Percentiles rank a stretch among this genome's conserved stretches.
Conservation (phyloP, 2,888 invertebrate species). For the Argyresthia goedartella region DNA sequence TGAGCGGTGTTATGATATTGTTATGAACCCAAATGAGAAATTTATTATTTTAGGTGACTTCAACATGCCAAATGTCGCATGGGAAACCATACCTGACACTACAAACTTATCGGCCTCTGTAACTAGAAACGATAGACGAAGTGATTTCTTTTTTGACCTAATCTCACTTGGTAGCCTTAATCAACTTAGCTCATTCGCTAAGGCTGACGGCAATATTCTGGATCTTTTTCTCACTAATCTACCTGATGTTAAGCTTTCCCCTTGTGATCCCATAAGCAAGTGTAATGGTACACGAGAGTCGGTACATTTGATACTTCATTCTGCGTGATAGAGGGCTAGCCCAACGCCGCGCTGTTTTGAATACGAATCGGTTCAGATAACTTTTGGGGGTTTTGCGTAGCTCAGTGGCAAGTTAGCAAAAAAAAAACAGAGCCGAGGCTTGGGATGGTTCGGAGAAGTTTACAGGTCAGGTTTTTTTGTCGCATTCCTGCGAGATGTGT, state of each 20-base stretch:
- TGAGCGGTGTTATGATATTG: background rate
- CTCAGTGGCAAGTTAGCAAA: too few species aligned
- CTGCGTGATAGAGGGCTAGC: too few species aligned
- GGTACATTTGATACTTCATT: too few species aligned
- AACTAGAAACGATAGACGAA: background rate
- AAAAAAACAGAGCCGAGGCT: too few species aligned
- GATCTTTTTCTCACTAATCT: background rate
- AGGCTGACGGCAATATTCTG: background rate
- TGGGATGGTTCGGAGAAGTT: too few species aligned
- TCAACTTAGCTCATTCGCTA: constrained; percentile 1
- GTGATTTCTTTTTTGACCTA: background rate
- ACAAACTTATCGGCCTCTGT: background rate
- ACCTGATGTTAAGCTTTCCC: background rate
- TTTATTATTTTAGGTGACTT: constrained; percentile 3
- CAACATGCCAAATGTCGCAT: background rate
- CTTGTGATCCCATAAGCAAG: background rate
- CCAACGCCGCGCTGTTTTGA: too few species aligned
- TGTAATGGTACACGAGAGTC: too few species aligned
- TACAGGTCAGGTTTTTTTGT: too few species aligned
- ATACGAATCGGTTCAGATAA: too few species aligned
- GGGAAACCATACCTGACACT: background rate
- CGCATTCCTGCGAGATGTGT: too few species aligned
- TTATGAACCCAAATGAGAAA: background rate
- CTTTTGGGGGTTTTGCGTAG: too few species aligned
- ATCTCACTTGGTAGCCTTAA: background rate